Base-by-base conservation (phyloP, 1,140 invertebrate species). In the Lepidotrigona ventralis region DNA sequence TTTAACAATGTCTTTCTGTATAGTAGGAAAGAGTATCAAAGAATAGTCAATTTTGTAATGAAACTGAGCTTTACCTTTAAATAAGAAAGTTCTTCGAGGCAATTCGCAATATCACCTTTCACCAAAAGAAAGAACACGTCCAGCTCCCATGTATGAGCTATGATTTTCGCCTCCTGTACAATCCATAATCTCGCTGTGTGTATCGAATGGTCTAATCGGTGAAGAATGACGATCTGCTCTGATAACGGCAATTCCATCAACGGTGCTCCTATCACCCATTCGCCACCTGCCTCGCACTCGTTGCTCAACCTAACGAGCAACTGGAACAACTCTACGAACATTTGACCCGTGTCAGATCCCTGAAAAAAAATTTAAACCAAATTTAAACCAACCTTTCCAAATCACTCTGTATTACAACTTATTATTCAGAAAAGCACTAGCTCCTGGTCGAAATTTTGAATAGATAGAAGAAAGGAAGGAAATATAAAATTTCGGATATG, bases 171-270 rank as follows among this genome's bases (percentile, higher is more conserved):
- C 91, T 96, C 96, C 14, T 95, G 95, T 51, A 96, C 93, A 53
- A 96, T 96, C 97, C 97, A 98, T 0, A 97, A 90, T 46, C 97
- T 94, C 88, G 95, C 96, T 0, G 96, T 97, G 88, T 97, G 97
- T 19, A 97, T 95, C 0, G 97, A 97, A 89, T 97, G 97, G 93
- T 97, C 97, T 95, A 97, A 93, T 90, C 97, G 94, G 91, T 97
- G 97, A 9, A 97, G 93, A 63, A 97, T 95, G 8, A 97, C 96
- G 90, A 97, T 97, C 93, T 97, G 97, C 90, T 97, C 97, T 0
- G 97, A 96, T 11, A 97, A 94, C 0, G 97, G 97, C 70, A 97
- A 88, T 86, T 97, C 96, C 83, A 96, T 96, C 21, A 96, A 90
- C 1, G 96, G 95, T 2, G 96, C 95, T 3, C 96, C 96, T 72